These are phyloP conservation scores for Plutella xylostella DNA, from an alignment of 2,888 invertebrate species.

Conservation along the genomic window DNA sequence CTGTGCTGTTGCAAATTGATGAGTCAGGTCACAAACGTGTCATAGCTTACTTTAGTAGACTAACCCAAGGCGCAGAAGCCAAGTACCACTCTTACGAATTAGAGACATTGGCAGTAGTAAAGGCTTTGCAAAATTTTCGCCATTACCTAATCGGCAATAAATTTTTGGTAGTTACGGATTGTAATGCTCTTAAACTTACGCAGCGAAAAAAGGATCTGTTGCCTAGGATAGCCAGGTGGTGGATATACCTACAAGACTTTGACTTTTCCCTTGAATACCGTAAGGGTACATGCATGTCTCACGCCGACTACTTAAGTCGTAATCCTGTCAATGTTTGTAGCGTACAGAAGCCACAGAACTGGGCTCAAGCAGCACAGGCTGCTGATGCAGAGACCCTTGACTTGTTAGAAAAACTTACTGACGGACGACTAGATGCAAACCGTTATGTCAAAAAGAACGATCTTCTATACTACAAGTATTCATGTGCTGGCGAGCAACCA, in stretches of 20 bases:
- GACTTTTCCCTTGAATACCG: too few relatives aligned
- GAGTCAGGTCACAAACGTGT: neutral
- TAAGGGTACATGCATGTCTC: conserved; percentile 5
- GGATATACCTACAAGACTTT: too few relatives aligned
- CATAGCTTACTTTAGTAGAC: conserved; percentile 2
- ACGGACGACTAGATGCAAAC: conserved; percentile 7
- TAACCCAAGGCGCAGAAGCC: conserved; percentile 11
- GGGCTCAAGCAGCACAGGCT: conserved; percentile 6
- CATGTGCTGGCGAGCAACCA: conserved; percentile 5
- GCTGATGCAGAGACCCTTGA: conserved; percentile 6
- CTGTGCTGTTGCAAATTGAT: conserved; percentile 18
- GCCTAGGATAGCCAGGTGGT: conserved; percentile 18
- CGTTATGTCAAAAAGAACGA: conserved; percentile 7
- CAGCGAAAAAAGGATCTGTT: conserved; percentile 16
- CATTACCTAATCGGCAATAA: conserved; percentile 7
- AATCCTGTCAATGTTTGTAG: conserved; percentile 6
- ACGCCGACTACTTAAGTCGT: conserved; percentile 10
- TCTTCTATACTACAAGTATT: conserved; percentile 6
- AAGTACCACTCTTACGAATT: conserved; percentile 9
- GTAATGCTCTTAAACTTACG: conserved; percentile 12
- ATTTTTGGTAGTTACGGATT: conserved; percentile 11
- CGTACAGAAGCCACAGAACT: conserved; percentile 5
- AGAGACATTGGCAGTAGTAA: conserved; percentile 10
- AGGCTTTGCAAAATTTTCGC: conserved; percentile 7
- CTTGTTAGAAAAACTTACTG: conserved; percentile 2